These are phyloP conservation scores for Carcina quercana DNA, from an alignment of 2,888 invertebrate genomes.

Conservation along the genomic window DNA sequence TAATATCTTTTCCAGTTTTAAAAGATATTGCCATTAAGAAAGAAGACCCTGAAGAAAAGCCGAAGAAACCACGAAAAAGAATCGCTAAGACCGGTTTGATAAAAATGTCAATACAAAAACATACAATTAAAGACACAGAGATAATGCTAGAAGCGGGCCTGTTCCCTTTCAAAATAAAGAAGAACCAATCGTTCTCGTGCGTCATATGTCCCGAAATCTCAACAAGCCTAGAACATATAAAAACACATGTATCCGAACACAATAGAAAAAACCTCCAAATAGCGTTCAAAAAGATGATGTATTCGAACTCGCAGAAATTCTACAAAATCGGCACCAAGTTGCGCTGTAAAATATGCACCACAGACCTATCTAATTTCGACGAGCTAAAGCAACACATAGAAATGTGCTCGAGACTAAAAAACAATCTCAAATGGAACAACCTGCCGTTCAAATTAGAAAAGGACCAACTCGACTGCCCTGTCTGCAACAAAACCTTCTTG, in stretches of 20 bases:
- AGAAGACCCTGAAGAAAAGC: slow-evolving; percentile 24
- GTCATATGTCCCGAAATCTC: slow-evolving; percentile 48
- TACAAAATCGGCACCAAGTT: slow-evolving; percentile 32
- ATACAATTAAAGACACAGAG: slow-evolving; percentile 39
- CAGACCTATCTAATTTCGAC: slow-evolving; percentile 38
- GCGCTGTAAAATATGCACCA: slow-evolving; percentile 51
- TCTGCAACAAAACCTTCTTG: slow-evolving; percentile 54
- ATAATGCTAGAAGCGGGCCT: slow-evolving; percentile 42
- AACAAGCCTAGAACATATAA: slow-evolving; percentile 38
- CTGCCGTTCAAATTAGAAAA: slow-evolving; percentile 61
- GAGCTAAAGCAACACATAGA: slow-evolving; percentile 43
- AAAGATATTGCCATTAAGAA: slow-evolving; percentile 37
- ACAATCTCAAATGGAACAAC: slow-evolving; percentile 36
- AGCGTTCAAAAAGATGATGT: slow-evolving; percentile 56
- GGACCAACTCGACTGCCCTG: slow-evolving; percentile 58
- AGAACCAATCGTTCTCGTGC: slow-evolving; percentile 40
- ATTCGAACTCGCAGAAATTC: slow-evolving; percentile 44
- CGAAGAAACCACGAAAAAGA: slow-evolving; percentile 23
- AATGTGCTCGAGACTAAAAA: slow-evolving; percentile 38
- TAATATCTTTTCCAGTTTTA: slow-evolving; percentile 29
- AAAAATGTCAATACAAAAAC: slow-evolving; percentile 28
- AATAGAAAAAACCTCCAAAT: slow-evolving; percentile 37
- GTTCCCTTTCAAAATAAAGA: slow-evolving; percentile 56
- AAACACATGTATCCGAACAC: slow-evolving; percentile 41
- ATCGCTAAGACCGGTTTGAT: slow-evolving; percentile 24